These are phyloP conservation scores for Ondatra zibethicus DNA, from an alignment of 2,113 vertebrate species.

Conservation along the genomic window DNA sequence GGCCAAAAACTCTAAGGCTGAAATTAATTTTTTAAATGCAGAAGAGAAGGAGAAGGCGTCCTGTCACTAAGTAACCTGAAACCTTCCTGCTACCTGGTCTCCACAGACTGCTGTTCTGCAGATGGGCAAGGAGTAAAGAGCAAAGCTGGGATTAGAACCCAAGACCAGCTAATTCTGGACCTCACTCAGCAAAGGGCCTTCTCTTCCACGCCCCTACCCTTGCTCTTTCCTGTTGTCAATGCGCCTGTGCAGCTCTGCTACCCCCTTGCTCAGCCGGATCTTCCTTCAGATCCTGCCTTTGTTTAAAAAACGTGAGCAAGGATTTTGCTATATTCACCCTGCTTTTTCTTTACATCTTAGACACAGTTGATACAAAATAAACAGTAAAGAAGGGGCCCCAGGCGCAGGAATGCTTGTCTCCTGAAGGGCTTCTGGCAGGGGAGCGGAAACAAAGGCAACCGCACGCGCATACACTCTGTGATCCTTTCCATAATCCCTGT, in stretches of 20 bases:
- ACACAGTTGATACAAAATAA: not conserved
- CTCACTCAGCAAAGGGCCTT: not conserved
- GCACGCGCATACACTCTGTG: not conserved
- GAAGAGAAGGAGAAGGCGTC: not conserved
- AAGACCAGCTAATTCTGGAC: not conserved
- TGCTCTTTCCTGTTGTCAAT: not conserved
- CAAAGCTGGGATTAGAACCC: not conserved
- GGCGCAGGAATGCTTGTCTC: not conserved
- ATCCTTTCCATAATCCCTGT: not conserved
- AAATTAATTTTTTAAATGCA: constrained; percentile 55
- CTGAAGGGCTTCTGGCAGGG: not conserved
- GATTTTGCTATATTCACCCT: not conserved
- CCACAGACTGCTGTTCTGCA: not conserved
- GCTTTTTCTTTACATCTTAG: not conserved
- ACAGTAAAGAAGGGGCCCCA: not conserved
- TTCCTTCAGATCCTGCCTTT: not conserved
- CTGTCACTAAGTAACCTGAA: not conserved
- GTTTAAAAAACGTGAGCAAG: not conserved
- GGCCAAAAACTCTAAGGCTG: constrained; percentile 34
- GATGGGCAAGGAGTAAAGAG: not conserved
- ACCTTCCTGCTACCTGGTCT: not conserved
- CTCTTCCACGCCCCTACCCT: not conserved
- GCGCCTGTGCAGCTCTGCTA: not conserved
- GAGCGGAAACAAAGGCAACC: not conserved
- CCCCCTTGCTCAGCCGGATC: not conserved